Conservation (phyloP, 2,113 vertebrate genomes). For the Sorex fumeus region DNA sequence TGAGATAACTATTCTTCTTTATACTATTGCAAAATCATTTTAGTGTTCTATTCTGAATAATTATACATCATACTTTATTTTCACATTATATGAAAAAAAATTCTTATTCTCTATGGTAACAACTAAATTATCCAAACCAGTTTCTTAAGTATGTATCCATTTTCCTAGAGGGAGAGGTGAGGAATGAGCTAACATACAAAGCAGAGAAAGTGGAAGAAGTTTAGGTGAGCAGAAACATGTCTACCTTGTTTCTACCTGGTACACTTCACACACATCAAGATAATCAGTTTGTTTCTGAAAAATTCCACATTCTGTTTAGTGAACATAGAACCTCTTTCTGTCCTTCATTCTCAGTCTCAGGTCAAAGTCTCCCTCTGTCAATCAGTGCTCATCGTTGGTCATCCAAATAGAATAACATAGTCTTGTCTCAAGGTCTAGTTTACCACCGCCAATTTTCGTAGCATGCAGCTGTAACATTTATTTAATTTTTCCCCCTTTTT, state of each 20-base stretch:
- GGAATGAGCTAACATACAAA: not conserved
- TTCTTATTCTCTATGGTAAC: conserved; percentile 70
- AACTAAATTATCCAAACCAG: conserved; percentile 38
- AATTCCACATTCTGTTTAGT: not conserved
- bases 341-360: not conserved
- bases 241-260: too few species aligned
- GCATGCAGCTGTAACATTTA: not conserved
- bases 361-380: not conserved
- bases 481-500: too few species aligned
- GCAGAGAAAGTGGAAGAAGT: not conserved
- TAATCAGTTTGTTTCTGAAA: not conserved
- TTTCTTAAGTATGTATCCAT: conserved; percentile 27
- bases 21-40: conserved; percentile 49
- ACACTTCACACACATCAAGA: not conserved
- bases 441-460: too few species aligned
- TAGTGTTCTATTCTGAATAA: conserved; percentile 60
- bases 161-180: conserved; percentile 1
- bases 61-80: conserved; percentile 59
- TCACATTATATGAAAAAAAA: conserved; percentile 53
- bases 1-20: conserved; percentile 57
- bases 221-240: not conserved
- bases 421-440: not conserved
- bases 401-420: not conserved
- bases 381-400: not conserved
- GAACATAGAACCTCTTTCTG: not conserved